phyloP scores from a whole-genome alignment of 2,888 invertebrate genomes.

The Achlya flavicornis region DNA sequence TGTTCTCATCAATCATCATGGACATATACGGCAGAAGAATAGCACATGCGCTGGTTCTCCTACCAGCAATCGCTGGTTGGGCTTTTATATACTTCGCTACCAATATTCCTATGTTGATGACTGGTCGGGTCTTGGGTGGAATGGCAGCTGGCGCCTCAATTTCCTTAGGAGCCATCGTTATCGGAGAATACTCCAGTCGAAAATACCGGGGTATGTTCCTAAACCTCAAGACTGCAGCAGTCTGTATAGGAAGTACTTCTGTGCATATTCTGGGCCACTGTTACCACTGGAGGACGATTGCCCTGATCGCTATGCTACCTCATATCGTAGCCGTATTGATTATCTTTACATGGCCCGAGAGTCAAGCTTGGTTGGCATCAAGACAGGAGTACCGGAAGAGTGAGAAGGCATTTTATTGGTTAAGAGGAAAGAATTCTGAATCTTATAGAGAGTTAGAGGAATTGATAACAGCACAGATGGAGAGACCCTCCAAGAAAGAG shows the following conservation, averaged over 20 bases:
- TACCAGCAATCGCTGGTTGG: conserved; percentile 58
- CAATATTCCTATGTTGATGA: conserved; percentile 41
- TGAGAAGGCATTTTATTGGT: conserved; percentile 73
- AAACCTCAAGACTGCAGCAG: conserved; percentile 56
- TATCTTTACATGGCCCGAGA: conserved; percentile 81
- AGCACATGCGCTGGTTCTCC: conserved; percentile 43
- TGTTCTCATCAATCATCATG: conserved; percentile 53
- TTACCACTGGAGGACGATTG: conserved; percentile 52
- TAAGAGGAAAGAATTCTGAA: conserved; percentile 63
- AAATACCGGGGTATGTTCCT: conserved; percentile 59
- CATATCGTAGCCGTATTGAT: conserved; percentile 43
- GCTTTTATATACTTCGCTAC: conserved; percentile 47
- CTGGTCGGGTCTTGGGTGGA: conserved; percentile 51
- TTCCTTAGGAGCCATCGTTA: conserved; percentile 54
- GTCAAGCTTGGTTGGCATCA: conserved; percentile 84
- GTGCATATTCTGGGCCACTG: conserved; percentile 49
- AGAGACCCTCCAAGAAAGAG: conserved; percentile 22
- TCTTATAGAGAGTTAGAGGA: conserved; percentile 46
- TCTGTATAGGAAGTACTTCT: conserved; percentile 51
- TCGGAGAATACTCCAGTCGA: conserved; percentile 65
- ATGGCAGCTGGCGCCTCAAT: conserved; percentile 48
- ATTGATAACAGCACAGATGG: conserved; percentile 50
- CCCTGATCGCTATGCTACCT: conserved; percentile 46
- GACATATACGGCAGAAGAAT: conserved; percentile 48
- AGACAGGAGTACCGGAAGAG: conserved; percentile 76